Evolutionary conservation across 2,797 vertebrate genomes (phyloP), one percentile per base, ranked within the genome.

Genomic region (Centroberyx gerrardi): DNA sequence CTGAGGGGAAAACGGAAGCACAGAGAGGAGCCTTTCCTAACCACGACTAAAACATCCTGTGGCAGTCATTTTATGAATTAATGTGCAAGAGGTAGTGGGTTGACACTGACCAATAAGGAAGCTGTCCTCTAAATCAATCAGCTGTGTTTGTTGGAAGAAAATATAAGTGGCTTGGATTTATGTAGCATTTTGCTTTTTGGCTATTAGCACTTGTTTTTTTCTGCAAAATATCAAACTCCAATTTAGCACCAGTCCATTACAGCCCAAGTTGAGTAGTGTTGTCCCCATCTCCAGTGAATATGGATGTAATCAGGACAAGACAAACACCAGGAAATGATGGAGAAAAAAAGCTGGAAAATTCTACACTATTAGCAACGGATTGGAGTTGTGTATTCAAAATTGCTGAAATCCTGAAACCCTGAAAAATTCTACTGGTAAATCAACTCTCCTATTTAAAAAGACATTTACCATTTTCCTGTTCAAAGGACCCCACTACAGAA

Each of bases 61-160:
- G 22, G 38, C 44, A 8, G 48, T 42, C 8, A 40, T 48, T 68
- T 48, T 56, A 68, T 68, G 66, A 68, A 68, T 68, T 28, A 22
- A 22, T 28, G 40, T 29, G 38, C 17, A 58, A 13, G 6, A 27
- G 33, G 13, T 61, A 12, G 59, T 8, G 7, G 2, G 2, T 1
- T 27, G 28, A 49, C 48, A 48, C 42, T 48, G 31, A 12, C 54
- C 54, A 49, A 59, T n/a, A 49, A 33, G 54, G 42, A 56, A 58
- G 62, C 40, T 42, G 40, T 13, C 40, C 40, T 42, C 40, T 42
- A 42, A 42, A 42, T 42, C 40, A 13, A 12, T 8, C 38, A 40
- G 4, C 8, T 40, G 38, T 40, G 2, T 8, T 40, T 40, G 38
- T 12, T 40, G 8, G 38, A 40, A 36, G 9, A 18, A 36, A 52